phyloP scores from a whole-genome alignment of 2,797 vertebrate species.

The Serranus cabrilla region DNA sequence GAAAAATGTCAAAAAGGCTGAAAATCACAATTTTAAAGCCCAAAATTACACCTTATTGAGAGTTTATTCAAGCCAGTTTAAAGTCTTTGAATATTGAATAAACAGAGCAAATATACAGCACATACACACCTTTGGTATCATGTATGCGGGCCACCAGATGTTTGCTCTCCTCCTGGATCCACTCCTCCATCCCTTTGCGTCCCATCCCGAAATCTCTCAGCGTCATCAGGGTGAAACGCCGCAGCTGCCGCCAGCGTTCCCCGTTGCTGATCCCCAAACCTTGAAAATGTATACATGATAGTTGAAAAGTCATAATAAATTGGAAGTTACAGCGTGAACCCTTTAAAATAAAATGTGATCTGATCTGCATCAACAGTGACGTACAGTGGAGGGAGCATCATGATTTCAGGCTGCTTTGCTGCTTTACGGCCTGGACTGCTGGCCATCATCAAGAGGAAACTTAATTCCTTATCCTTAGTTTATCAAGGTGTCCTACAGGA shows the following conservation, averaged over 20 bases:
- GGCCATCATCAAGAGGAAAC: too few relatives aligned
- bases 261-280: constrained; percentile 81
- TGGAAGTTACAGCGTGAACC: neutral
- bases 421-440: too few relatives aligned
- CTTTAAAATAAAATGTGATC: too few relatives aligned
- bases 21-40: too few relatives aligned
- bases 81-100: neutral
- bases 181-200: constrained; percentile 81
- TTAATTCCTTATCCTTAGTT: too few relatives aligned
- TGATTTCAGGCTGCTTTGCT: too few relatives aligned
- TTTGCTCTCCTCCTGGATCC: constrained; percentile 83
- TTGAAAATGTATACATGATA: constrained; percentile 15
- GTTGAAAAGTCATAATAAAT: neutral
- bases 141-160: constrained; percentile 65
- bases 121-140: constrained; percentile 50
- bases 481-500: too few relatives aligned
- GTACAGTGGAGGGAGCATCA: too few relatives aligned
- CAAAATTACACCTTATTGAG: too few relatives aligned
- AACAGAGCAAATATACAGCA: neutral
- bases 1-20: neutral
- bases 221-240: constrained; percentile 80
- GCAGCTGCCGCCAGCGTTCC: constrained; percentile 78
- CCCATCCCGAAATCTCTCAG: constrained; percentile 86
- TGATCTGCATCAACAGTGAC: too few relatives aligned
- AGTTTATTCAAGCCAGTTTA: too few relatives aligned